Base-by-base conservation (phyloP, 2,797 vertebrate species). In the Paedocypris micromegethes region DNA sequence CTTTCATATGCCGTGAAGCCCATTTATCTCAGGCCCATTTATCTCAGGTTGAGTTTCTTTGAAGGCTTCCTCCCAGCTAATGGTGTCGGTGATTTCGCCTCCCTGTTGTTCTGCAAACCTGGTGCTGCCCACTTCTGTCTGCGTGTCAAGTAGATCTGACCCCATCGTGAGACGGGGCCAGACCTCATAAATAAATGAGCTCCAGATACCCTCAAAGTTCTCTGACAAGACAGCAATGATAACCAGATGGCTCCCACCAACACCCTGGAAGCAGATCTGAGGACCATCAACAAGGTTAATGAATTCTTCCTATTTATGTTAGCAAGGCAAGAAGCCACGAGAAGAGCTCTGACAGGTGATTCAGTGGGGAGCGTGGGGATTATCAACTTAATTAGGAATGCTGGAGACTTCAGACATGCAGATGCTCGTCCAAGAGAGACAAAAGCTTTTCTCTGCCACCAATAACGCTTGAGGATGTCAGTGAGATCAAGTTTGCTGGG, bases 261-360 rank as follows among this genome's bases (percentile, higher is more conserved):
- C 73, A 65, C 49, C 46, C 73, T 77, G 70, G 50, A 72, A 69
- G 47, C 46, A 59, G 44, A 62, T 55, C 57, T 44, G 46, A 65
- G 73, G 62, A 75, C 58, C 73, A 60, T 47, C 61, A 71, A 56
- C 68, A 73, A 75, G 68, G 75, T 77, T 79, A 77, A 79, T 77
- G 48, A 74, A 75, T 75, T 79, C 73, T 68, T 51, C 73, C 68
- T 64, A 66, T 72, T 70, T 77, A 77, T 66, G 75, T 77, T 68
- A 68, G 68, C 58, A 61, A 60, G 58, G 46, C 50, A 62, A 42
- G 40, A 56, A 39, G 43, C 37, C 65, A 51, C 42, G n/a, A 45
- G 53, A 65, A 66, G 52, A 68, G 60, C 49, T 59, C 67, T 47
- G 45, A 61, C 51, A 61, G 58, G 49, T 38, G 39, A 51, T 49